Base-by-base conservation (phyloP, 2,888 invertebrate species). In the Priocnemis perturbator region DNA sequence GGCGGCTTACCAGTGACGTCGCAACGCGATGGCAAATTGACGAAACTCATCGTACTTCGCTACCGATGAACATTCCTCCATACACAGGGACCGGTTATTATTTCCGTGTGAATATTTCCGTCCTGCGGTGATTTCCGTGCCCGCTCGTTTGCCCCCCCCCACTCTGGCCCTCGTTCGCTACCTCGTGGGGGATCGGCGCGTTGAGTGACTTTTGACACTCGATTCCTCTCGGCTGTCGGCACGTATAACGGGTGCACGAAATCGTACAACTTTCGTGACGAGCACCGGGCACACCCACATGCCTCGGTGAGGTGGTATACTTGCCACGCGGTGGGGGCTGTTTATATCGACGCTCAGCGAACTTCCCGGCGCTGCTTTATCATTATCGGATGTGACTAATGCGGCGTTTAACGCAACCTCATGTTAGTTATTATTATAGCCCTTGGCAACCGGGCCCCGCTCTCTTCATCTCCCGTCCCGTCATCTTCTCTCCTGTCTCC, bases 321-420 rank as follows among this genome's bases (percentile, higher is more conserved):
- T 3, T 37, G 37, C 37, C 37, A 37, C 37, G 37, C 37, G 37
- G 37, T 37, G 72, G 74, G 72, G 74, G 65, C 73, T 67, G 78
- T 79, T 78, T 81, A 79, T 79, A 81, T 74, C 81, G 73, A 69
- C 75, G 76, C 69, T 69, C 75, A 64, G 73, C 77, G 76, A 81
- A 77, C 77, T 71, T 78, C 71, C 78, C 77, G 77, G 74, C 76
- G 76, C 73, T 76, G 81, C 81, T 85, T 83, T 81, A 84, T 85
- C 81, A 85, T 84, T 85, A 83, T 85, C 83, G 79, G 81, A 84
- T 83, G 83, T 85, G 82, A 85, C 86, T 85, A 85, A 85, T 84
- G 83, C 81, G 79, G 79, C 81, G 81, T 81, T 85, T 83, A 84
- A 82, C 79, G 83, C 83, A 84, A 80, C 81, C 83, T 84, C 83